These are phyloP conservation scores for Pangasius macronema DNA, from an alignment of 2,797 vertebrate genomes.

Conservation along the genomic window DNA sequence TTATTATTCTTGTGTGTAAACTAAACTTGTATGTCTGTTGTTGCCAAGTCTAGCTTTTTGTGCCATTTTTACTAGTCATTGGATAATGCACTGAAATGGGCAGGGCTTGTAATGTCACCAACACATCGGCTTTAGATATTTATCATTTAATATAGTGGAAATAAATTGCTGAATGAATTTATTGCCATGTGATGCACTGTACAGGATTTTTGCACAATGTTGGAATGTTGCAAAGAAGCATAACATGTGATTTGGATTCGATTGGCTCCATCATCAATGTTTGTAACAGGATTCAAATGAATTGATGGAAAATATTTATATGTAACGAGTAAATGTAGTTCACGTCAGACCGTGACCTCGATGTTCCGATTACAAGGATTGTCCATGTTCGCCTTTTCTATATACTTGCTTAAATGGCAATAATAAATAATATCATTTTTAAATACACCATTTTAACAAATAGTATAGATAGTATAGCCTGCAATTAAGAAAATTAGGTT, in stretches of 20 bases:
- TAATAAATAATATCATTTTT: neutral
- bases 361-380: too few relatives aligned
- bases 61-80: conserved; percentile 23
- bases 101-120: neutral
- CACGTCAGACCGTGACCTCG: too few relatives aligned
- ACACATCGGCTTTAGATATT: neutral
- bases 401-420: neutral
- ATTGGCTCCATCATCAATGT: neutral
- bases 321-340: too few relatives aligned
- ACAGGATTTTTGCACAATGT: neutral
- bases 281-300: neutral
- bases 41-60: conserved; percentile 37
- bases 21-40: conserved; percentile 42
- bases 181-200: neutral
- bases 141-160: neutral
- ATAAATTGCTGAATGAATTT: neutral
- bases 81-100: neutral
- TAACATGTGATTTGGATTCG: neutral
- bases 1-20: conserved; percentile 43
- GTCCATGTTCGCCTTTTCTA: too few relatives aligned
- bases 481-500: neutral
- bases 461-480: neutral
- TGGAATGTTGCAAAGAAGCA: neutral
- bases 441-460: neutral
- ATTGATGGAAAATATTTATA: neutral